Percentiles rank a stretch among this genome's conserved stretches.
Evolutionary conservation across 1,140 invertebrate genomes (phyloP).

Genomic region (Tetramorium simillimum): DNA sequence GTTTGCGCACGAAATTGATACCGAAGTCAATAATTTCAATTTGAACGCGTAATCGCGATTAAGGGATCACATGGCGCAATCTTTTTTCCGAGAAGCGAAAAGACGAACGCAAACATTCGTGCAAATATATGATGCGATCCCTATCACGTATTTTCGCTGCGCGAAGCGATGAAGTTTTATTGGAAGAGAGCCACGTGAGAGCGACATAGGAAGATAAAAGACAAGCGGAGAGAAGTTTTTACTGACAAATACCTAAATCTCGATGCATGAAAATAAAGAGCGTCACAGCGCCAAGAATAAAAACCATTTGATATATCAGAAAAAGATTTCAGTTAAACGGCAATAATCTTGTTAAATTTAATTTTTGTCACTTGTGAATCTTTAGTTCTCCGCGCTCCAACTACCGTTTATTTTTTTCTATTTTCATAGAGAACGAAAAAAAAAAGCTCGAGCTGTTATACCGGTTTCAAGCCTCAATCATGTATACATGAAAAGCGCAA

Average conservation of each 20-base stretch:
- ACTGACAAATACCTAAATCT: not conserved
- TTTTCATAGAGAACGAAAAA: not conserved
- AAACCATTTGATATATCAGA: not conserved
- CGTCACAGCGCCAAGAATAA: not conserved
- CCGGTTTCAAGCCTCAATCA: not conserved
- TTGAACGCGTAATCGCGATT: not conserved
- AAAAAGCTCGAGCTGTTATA: not conserved
- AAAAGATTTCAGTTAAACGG: not conserved
- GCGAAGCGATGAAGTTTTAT: slow-evolving; percentile 4
- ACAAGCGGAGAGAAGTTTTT: slow-evolving; percentile 4
- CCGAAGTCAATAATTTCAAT: not conserved
- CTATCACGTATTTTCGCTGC: not conserved
- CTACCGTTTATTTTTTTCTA: not conserved
- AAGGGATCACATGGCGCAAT: not conserved
- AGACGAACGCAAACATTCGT: not conserved
- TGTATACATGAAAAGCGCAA: not conserved
- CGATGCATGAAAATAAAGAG: not conserved
- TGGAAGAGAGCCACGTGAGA: slow-evolving; percentile 22
- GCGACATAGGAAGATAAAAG: not conserved
- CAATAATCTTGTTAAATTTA: not conserved
- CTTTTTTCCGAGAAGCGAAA: not conserved
- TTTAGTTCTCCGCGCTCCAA: not conserved
- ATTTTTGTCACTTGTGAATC: not conserved
- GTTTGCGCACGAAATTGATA: not conserved
- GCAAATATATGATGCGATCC: not conserved